These are phyloP conservation scores for Rhynchonycteris naso DNA, from an alignment of 2,797 vertebrate species.

Conservation along the genomic window DNA sequence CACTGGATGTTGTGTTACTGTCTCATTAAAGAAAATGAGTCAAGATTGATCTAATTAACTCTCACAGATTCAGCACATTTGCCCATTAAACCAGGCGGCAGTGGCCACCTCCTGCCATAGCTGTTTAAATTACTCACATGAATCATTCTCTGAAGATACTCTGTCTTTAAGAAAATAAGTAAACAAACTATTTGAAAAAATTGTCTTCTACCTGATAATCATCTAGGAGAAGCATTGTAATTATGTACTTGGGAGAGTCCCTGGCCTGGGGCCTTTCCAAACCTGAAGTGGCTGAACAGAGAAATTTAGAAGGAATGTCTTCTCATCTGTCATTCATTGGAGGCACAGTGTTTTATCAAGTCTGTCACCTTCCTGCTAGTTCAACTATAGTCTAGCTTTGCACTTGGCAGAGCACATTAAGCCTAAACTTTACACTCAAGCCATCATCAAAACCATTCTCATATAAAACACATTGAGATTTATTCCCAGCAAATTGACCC, in stretches of 20 bases:
- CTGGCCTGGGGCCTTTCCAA: slow-evolving; percentile 54
- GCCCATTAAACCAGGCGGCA: neutral
- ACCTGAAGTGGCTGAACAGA: slow-evolving; percentile 56
- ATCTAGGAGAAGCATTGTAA: slow-evolving; percentile 69
- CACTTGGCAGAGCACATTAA: neutral
- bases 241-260: slow-evolving; percentile 69
- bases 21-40: slow-evolving; percentile 80
- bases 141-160: slow-evolving; percentile 65
- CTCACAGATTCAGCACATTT: slow-evolving; percentile 61
- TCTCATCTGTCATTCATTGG: neutral
- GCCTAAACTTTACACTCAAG: neutral
- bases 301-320: slow-evolving; percentile 7
- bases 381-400: neutral
- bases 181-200: slow-evolving; percentile 66
- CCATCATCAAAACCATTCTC: neutral
- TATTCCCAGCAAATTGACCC: neutral
- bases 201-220: slow-evolving; percentile 67
- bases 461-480: neutral
- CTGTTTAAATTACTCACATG: slow-evolving; percentile 55
- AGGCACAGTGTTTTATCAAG: neutral
- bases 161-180: slow-evolving; percentile 71
- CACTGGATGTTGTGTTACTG: slow-evolving; percentile 10
- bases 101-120: slow-evolving; percentile 49
- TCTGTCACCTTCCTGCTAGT: neutral
- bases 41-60: slow-evolving; percentile 80